phyloP scores from a whole-genome alignment of 2,113 vertebrate genomes.

The Pachypanchax playfairii region DNA sequence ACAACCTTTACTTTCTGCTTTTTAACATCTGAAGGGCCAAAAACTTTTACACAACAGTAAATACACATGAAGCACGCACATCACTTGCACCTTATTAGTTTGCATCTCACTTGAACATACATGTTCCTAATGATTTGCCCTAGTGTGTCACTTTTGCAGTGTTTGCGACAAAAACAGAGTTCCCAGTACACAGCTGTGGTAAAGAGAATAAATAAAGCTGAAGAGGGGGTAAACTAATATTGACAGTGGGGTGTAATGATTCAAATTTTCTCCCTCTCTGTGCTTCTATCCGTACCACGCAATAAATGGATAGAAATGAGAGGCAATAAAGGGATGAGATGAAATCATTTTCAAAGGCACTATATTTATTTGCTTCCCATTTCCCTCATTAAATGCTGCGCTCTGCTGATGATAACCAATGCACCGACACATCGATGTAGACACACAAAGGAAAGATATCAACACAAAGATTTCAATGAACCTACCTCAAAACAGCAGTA shows the following conservation, averaged over 20 bases:
- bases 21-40: no score
- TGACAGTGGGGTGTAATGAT: slow-evolving; percentile 62
- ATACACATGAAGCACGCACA: neutral
- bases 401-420: slow-evolving; percentile 44
- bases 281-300: slow-evolving; percentile 39
- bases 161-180: slow-evolving; percentile 23
- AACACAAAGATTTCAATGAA: slow-evolving; percentile 6
- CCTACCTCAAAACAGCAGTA: slow-evolving; percentile 3
- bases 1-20: no score
- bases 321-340: slow-evolving; percentile 68
- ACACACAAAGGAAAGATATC: neutral
- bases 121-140: slow-evolving; percentile 8
- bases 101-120: slow-evolving; percentile 2
- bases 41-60: no score
- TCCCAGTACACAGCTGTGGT: slow-evolving; percentile 14
- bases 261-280: slow-evolving; percentile 43
- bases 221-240: slow-evolving; percentile 59
- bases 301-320: slow-evolving; percentile 69
- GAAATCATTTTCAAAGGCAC: slow-evolving; percentile 65
- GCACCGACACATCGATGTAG: slow-evolving; percentile 12
- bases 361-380: slow-evolving; percentile 58
- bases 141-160: slow-evolving; percentile 14
- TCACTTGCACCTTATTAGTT: neutral
- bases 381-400: slow-evolving; percentile 54
- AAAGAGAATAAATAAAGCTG: slow-evolving; percentile 33